Percentiles rank a stretch among this genome's conserved stretches.
Conservation (phyloP, 2,113 vertebrate genomes). For the Peromyscus polionotus region DNA sequence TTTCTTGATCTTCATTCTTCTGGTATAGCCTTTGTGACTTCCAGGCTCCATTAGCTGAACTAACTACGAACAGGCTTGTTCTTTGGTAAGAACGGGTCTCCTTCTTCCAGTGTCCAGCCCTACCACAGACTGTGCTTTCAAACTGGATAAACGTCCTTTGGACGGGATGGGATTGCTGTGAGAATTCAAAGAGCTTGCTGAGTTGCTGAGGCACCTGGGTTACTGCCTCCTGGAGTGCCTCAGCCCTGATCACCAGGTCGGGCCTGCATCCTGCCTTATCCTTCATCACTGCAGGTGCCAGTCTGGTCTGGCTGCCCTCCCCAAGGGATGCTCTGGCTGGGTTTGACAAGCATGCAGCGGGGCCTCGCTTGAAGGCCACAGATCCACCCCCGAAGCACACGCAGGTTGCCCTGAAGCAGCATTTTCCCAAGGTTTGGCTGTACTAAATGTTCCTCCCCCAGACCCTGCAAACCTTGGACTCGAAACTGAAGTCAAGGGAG, state of each 20-base stretch:
- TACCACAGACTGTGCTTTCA: background rate
- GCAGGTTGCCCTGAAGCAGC: slow-evolving; percentile 52
- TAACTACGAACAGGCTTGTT: background rate
- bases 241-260: background rate
- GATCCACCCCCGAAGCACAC: background rate
- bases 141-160: background rate
- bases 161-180: slow-evolving; percentile 31
- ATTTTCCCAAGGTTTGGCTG: slow-evolving; percentile 52
- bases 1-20: slow-evolving; percentile 8
- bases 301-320: background rate
- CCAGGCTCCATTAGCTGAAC: background rate
- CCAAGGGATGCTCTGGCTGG: background rate
- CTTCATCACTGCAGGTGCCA: background rate
- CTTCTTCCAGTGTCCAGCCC: background rate
- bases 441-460: slow-evolving; percentile 64
- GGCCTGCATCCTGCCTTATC: background rate
- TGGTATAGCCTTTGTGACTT: background rate
- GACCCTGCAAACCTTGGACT: slow-evolving; percentile 85
- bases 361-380: slow-evolving; percentile 27
- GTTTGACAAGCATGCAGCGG: background rate
- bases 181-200: background rate
- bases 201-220: slow-evolving; percentile 59
- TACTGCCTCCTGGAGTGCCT: background rate
- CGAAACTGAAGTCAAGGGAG: slow-evolving; percentile 65
- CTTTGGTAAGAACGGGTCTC: background rate